These are phyloP conservation scores for Pelodytes ibericus DNA, from an alignment of 2,797 vertebrate genomes.

Conservation along the genomic window DNA sequence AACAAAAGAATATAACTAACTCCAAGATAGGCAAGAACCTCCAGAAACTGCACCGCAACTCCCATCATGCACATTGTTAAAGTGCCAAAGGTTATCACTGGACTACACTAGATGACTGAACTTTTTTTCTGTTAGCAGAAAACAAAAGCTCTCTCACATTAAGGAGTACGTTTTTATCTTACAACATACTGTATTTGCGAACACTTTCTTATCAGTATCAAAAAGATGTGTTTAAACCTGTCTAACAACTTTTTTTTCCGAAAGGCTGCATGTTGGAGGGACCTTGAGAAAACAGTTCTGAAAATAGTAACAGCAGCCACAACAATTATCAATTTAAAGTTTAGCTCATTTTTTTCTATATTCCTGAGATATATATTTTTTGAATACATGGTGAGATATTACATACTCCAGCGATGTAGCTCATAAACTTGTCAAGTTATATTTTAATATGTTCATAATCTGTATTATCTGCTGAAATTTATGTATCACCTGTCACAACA, in stretches of 20 bases:
- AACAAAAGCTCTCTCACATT: slow-evolving; percentile 34
- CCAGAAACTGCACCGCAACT: no score
- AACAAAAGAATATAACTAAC: no score
- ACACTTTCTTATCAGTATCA: slow-evolving; percentile 71
- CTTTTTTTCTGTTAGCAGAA: slow-evolving; percentile 15
- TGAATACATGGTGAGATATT: no score
- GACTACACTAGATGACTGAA: background rate
- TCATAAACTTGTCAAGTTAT: no score
- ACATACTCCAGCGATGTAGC: no score
- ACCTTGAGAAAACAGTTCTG: slow-evolving; percentile 70
- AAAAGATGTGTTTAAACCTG: slow-evolving; percentile 79
- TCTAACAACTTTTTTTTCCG: slow-evolving; percentile 72
- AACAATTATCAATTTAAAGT: slow-evolving; percentile 40
- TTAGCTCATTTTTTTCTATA: no score
- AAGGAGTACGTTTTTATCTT: slow-evolving; percentile 56
- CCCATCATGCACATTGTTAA: background rate
- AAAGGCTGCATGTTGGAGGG: slow-evolving; percentile 65
- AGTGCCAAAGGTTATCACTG: background rate
- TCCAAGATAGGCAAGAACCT: no score
- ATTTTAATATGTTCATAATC: no score
- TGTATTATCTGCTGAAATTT: no score
- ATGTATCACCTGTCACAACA: no score
- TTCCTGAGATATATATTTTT: no score
- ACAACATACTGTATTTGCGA: slow-evolving; percentile 64
- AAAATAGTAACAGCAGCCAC: slow-evolving; percentile 66